Evolutionary conservation across 2,113 vertebrate genomes (phyloP).

Genomic region (Coreoperca whiteheadi): DNA sequence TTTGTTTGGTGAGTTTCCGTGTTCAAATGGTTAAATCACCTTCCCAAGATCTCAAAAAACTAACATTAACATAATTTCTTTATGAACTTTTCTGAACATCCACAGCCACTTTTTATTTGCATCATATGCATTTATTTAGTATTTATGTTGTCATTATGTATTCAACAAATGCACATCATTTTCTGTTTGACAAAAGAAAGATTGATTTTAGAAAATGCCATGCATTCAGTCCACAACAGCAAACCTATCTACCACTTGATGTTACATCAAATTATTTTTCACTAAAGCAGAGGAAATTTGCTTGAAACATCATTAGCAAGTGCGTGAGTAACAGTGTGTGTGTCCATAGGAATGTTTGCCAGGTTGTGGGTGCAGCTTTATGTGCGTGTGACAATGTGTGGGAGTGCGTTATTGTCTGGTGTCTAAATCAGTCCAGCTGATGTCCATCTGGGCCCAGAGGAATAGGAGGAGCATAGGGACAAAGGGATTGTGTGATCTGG

Average conservation of each 20-base stretch:
- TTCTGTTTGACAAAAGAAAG: background rate
- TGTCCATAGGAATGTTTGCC: slow-evolving; percentile 4
- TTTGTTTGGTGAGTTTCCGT: too few species aligned
- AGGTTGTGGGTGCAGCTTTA: slow-evolving; percentile 6
- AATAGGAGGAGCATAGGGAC: slow-evolving; percentile 52
- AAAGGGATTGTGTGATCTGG: slow-evolving; percentile 43
- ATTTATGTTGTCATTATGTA: background rate
- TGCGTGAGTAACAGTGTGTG: slow-evolving; percentile 13
- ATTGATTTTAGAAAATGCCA: background rate
- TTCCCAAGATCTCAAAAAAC: too few species aligned
- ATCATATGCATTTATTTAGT: too few species aligned
- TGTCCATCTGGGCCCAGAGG: slow-evolving; percentile 70
- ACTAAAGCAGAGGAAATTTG: background rate
- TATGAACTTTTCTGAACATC: too few species aligned
- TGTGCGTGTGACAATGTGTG: slow-evolving; percentile 39
- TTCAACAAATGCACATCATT: too few species aligned
- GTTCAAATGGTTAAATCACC: too few species aligned
- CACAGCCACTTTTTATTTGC: too few species aligned
- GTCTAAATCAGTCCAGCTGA: slow-evolving; percentile 65
- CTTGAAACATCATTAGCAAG: background rate
- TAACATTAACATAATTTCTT: too few species aligned
- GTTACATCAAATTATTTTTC: background rate
- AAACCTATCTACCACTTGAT: background rate
- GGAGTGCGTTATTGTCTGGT: slow-evolving; percentile 59
- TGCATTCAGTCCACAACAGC: background rate